Percentiles rank a stretch among this genome's conserved stretches.
These are phyloP conservation scores for Myotis brandtii DNA, from an alignment of 2,113 vertebrate genomes.

Conservation along the genomic window DNA sequence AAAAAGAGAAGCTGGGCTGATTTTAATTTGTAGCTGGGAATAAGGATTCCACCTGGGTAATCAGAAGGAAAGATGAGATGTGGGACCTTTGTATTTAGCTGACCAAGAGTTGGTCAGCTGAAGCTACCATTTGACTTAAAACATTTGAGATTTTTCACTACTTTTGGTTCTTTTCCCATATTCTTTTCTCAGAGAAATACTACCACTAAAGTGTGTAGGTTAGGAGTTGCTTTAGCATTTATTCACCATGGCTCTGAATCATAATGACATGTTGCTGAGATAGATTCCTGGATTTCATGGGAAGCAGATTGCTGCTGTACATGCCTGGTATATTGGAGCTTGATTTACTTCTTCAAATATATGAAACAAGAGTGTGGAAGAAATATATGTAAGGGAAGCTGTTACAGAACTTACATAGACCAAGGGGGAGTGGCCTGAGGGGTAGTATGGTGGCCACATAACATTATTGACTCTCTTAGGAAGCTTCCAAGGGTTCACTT, in stretches of 20 bases:
- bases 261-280: background rate
- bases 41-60: background rate
- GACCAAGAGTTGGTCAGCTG: background rate
- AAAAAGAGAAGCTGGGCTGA: background rate
- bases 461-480: background rate
- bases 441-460: background rate
- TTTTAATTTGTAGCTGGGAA: background rate
- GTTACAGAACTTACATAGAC: background rate
- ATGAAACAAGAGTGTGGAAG: background rate
- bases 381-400: background rate
- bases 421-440: background rate
- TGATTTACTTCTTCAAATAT: background rate
- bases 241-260: background rate
- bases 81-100: background rate
- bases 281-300: background rate
- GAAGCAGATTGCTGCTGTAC: background rate
- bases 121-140: background rate
- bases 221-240: background rate
- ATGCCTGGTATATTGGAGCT: background rate
- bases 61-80: background rate
- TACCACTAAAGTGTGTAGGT: background rate
- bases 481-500: background rate
- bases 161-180: background rate
- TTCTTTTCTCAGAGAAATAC: background rate
- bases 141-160: background rate